Conservation (phyloP, 1,140 invertebrate genomes). For the Drosophila bifasciata region DNA sequence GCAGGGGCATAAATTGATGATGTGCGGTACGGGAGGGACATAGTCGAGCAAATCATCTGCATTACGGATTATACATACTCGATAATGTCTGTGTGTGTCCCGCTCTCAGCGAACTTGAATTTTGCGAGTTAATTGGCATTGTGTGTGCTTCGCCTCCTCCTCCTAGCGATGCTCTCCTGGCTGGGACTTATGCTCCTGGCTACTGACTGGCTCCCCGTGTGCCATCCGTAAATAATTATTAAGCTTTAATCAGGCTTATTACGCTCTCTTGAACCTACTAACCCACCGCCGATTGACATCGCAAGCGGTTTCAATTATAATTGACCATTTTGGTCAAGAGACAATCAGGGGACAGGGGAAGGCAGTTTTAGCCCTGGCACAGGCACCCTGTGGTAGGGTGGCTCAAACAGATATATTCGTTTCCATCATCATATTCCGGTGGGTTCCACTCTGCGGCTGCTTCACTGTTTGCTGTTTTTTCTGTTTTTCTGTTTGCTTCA, state of each 20-base stretch:
- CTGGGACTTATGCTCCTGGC: neutral
- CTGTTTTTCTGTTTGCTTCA: slow-evolving; percentile 5
- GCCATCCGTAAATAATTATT: slow-evolving; percentile 32
- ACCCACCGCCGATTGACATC: slow-evolving; percentile 54
- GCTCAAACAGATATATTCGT: slow-evolving; percentile 32
- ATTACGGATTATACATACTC: slow-evolving; percentile 49
- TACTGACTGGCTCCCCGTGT: neutral
- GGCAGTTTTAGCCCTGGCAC: too few species aligned
- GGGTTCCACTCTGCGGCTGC: neutral
- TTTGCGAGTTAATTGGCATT: slow-evolving; percentile 64
- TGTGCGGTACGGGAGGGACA: slow-evolving; percentile 25
- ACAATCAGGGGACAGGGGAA: neutral
- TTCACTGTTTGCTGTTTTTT: neutral
- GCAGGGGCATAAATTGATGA: slow-evolving; percentile 52
- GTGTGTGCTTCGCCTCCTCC: neutral
- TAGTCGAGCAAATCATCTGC: slow-evolving; percentile 54
- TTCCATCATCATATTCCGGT: slow-evolving; percentile 12
- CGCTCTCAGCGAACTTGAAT: slow-evolving; percentile 54
- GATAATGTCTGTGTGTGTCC: slow-evolving; percentile 11
- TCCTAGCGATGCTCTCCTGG: neutral
- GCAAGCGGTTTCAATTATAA: slow-evolving; percentile 59
- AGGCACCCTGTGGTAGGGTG: slow-evolving; percentile 24
- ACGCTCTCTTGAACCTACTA: slow-evolving; percentile 53
- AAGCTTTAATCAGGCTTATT: slow-evolving; percentile 59
- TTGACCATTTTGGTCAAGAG: slow-evolving; percentile 48